Conservation (phyloP, 2,113 vertebrate species). For the Toxostoma redivivum region DNA sequence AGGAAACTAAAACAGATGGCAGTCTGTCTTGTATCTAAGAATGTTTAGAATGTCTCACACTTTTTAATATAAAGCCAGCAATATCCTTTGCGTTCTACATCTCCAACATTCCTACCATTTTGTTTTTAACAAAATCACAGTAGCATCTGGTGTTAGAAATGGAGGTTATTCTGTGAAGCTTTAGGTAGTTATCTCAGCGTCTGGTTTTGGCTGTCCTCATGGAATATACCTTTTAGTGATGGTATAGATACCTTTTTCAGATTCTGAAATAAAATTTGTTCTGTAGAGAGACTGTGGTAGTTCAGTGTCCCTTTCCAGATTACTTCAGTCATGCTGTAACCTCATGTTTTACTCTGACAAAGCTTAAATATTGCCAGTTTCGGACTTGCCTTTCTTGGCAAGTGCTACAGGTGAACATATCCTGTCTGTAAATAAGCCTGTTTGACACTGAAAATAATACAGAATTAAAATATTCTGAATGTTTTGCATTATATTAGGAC, state of each 20-base stretch:
- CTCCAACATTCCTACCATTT: background rate
- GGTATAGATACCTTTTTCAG: background rate
- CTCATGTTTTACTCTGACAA: background rate
- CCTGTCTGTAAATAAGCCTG: background rate
- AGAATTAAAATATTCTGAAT: background rate
- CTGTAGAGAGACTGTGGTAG: background rate
- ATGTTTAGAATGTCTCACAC: background rate
- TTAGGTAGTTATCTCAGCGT: background rate
- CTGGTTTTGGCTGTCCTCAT: background rate
- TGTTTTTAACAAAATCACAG: background rate
- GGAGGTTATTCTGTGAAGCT: background rate
- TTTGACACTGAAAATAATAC: background rate
- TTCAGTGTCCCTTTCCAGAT: background rate
- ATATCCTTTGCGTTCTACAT: background rate
- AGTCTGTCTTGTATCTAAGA: background rate
- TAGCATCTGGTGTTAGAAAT: background rate
- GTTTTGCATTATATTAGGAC: background rate
- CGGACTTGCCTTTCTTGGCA: background rate
- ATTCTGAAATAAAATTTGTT: background rate
- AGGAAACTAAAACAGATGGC: constrained; percentile 5
- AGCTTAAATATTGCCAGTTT: background rate
- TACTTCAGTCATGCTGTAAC: background rate
- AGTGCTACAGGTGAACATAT: background rate
- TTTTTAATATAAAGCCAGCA: background rate
- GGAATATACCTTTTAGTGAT: background rate